Percentiles rank a stretch among this genome's conserved stretches.
These are phyloP conservation scores for Siderastrea siderea DNA, from an alignment of 92 coral and sea anemone genomes.

Conservation along the genomic window DNA sequence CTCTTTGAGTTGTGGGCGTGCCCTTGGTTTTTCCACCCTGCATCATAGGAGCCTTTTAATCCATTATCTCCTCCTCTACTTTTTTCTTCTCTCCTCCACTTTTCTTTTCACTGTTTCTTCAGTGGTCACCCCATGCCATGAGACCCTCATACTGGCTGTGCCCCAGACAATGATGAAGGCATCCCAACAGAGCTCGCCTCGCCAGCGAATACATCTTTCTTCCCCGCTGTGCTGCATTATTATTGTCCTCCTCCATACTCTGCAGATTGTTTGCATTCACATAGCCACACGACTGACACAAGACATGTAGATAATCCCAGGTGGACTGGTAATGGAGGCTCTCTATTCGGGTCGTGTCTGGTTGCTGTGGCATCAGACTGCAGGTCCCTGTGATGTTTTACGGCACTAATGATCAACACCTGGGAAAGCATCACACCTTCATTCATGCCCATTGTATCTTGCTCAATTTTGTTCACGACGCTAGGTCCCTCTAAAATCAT, in stretches of 20 bases:
- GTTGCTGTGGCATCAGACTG: conserved; percentile 13
- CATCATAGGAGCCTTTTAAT: conserved; percentile 24
- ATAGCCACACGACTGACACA: no score
- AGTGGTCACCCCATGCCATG: no score
- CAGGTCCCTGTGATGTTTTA: conserved; percentile 38
- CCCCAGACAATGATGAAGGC: no score
- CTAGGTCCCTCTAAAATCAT: conserved; percentile 67
- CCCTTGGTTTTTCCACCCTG: conserved; percentile 39
- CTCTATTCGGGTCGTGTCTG: conserved; percentile 47
- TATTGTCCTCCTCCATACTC: no score
- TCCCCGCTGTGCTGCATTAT: no score
- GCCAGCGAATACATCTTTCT: no score
- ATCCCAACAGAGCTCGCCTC: no score
- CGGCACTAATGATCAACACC: conserved; percentile 53
- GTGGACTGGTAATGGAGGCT: conserved; percentile 60
- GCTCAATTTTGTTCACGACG: conserved; percentile 22
- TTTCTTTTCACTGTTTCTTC: no score
- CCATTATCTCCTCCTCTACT: no score
- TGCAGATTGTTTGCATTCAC: no score
- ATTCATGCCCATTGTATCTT: conserved; percentile 1
- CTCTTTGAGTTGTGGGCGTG: conserved; percentile 37
- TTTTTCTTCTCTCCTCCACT: neutral
- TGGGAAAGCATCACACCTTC: conserved; percentile 37
- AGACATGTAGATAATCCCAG: conserved; percentile 1
- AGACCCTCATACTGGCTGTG: no score